These are phyloP conservation scores for Melinaea marsaeus DNA, from an alignment of 2,888 invertebrate genomes.

Conservation along the genomic window DNA sequence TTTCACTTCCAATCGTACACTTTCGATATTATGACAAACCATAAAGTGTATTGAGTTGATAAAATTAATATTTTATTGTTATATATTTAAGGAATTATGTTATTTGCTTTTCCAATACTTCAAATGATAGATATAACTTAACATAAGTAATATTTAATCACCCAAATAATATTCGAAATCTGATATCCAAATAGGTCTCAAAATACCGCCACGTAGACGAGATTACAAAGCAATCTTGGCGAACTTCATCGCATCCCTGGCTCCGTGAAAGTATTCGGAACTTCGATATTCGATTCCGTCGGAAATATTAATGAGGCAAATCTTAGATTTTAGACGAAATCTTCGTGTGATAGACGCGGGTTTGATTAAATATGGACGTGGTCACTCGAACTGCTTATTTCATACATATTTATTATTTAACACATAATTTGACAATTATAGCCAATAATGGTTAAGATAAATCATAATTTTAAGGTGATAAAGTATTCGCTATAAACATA, in stretches of 20 bases:
- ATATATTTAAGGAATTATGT: too few species aligned
- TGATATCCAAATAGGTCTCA: conserved; percentile 4
- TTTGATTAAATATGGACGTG: conserved; percentile 20
- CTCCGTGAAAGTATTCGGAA: conserved; percentile 66
- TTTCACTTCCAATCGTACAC: not conserved
- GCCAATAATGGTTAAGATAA: not conserved
- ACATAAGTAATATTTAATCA: not conserved
- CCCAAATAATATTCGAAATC: not conserved
- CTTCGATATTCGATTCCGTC: conserved; percentile 54
- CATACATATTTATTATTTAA: not conserved
- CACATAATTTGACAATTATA: not conserved
- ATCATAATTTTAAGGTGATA: not conserved
- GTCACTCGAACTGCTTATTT: conserved; percentile 6
- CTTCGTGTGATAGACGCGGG: conserved; percentile 16
- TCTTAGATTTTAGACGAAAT: conserved; percentile 36
- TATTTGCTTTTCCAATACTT: too few species aligned
- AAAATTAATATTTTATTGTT: not conserved
- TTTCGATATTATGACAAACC: not conserved
- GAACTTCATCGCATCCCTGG: conserved; percentile 8
- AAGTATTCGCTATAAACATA: conserved; percentile 1
- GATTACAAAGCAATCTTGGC: conserved; percentile 7
- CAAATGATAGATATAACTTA: not conserved
- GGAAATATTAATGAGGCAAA: conserved; percentile 64
- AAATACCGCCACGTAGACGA: conserved; percentile 6
- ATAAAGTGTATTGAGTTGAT: not conserved